Conservation (phyloP, 2,113 vertebrate genomes). For the Labeo rohita region DNA sequence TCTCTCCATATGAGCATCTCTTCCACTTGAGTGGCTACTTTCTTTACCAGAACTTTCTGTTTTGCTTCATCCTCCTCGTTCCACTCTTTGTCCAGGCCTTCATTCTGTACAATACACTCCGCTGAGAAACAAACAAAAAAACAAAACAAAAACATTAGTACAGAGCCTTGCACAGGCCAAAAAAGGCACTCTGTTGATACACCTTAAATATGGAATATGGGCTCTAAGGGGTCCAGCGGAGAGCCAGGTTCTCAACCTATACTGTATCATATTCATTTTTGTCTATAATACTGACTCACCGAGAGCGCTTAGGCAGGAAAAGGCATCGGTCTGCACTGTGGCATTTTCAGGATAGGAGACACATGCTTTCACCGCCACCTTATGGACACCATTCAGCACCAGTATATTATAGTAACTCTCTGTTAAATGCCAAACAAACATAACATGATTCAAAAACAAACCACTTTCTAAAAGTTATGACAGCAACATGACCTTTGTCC, state of each 20-base stretch:
- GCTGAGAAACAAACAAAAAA: conserved; percentile 70
- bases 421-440: conserved; percentile 56
- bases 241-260: background rate
- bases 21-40: conserved; percentile 80
- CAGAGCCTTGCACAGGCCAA: background rate
- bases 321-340: conserved; percentile 80
- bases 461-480: background rate
- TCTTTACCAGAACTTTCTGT: conserved; percentile 65
- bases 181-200: background rate
- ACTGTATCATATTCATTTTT: background rate
- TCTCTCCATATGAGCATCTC: conserved; percentile 85
- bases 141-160: background rate
- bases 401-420: conserved; percentile 94
- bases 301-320: conserved; percentile 88
- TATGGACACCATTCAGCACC: conserved; percentile 87
- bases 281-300: conserved; percentile 79
- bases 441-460: background rate
- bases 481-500: conserved; percentile 6
- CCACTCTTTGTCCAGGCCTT: conserved; percentile 76
- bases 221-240: background rate
- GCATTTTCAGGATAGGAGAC: conserved; percentile 79
- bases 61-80: conserved; percentile 73
- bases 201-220: background rate
- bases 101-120: conserved; percentile 89
- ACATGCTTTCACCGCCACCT: conserved; percentile 82